These are phyloP conservation scores for Galemys pyrenaicus DNA, from an alignment of 2,113 vertebrate species.

Conservation along the genomic window DNA sequence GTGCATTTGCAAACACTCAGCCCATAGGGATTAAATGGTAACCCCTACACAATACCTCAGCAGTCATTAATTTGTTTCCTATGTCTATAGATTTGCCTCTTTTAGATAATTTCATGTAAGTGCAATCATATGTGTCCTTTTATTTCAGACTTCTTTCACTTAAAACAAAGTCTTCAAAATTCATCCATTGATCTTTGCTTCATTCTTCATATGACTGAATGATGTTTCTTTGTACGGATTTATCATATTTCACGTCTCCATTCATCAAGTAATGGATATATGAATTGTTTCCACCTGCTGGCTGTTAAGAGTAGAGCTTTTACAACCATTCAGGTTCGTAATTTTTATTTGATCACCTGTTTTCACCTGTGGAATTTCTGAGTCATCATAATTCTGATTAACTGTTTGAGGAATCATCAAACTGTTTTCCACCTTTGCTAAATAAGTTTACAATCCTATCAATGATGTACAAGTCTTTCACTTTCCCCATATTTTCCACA, in stretches of 20 bases:
- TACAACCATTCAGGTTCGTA: neutral
- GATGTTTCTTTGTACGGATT: neutral
- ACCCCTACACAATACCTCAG: no score
- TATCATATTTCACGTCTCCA: neutral
- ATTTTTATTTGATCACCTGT: neutral
- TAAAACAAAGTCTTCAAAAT: neutral
- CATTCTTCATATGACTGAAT: neutral
- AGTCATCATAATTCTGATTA: neutral
- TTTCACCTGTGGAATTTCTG: neutral
- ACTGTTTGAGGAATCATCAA: neutral
- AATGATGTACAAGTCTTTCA: neutral
- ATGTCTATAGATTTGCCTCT: neutral
- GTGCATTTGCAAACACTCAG: neutral
- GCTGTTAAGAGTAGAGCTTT: neutral
- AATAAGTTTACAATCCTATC: neutral
- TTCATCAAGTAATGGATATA: neutral
- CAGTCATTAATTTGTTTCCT: neutral
- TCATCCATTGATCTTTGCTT: neutral
- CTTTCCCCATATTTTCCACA: neutral
- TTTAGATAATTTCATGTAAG: neutral
- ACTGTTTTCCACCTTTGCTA: neutral
- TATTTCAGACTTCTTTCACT: neutral
- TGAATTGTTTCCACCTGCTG: neutral
- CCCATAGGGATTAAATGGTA: neutral
- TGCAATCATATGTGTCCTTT: neutral